Conservation (phyloP, 2,797 vertebrate species). For the Sebastes elongatus region DNA sequence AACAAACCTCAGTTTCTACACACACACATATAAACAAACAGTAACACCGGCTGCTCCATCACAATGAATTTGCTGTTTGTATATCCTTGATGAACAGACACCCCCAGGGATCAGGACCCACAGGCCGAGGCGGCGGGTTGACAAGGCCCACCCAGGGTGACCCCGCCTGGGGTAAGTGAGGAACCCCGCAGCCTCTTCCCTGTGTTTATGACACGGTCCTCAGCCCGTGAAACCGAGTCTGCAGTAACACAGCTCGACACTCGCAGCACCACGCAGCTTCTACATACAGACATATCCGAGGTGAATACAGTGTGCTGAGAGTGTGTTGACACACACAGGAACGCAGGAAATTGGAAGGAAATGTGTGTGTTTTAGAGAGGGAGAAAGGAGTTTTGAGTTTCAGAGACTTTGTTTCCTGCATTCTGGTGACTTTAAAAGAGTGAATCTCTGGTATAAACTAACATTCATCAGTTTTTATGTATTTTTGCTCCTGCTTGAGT, state of each 20-base stretch:
- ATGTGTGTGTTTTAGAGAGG: not conserved
- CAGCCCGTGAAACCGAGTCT: conserved; percentile 49
- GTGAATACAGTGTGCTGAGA: not conserved
- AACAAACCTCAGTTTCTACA: not conserved
- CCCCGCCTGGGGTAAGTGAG: conserved; percentile 24
- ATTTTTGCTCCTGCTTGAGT: too few species aligned
- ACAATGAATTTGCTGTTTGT: conserved; percentile 18
- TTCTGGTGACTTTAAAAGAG: too few species aligned
- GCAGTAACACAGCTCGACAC: conserved; percentile 13
- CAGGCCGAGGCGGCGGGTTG: conserved; percentile 1
- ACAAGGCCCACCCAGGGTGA: conserved; percentile 62
- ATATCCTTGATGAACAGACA: conserved; percentile 25
- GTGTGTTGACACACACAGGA: not conserved
- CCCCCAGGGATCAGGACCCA: conserved; percentile 28
- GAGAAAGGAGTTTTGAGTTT: not conserved
- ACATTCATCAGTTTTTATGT: too few species aligned
- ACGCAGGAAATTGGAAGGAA: not conserved
- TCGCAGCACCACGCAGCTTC: conserved; percentile 18
- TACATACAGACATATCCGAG: conserved; percentile 29
- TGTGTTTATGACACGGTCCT: conserved; percentile 54
- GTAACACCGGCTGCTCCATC: not conserved
- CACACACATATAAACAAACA: not conserved
- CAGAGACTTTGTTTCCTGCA: too few species aligned
- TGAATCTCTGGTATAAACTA: too few species aligned
- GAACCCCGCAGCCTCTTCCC: conserved; percentile 37